Conservation (phyloP, 2,797 vertebrate genomes). For the Pipistrellus kuhlii region DNA sequence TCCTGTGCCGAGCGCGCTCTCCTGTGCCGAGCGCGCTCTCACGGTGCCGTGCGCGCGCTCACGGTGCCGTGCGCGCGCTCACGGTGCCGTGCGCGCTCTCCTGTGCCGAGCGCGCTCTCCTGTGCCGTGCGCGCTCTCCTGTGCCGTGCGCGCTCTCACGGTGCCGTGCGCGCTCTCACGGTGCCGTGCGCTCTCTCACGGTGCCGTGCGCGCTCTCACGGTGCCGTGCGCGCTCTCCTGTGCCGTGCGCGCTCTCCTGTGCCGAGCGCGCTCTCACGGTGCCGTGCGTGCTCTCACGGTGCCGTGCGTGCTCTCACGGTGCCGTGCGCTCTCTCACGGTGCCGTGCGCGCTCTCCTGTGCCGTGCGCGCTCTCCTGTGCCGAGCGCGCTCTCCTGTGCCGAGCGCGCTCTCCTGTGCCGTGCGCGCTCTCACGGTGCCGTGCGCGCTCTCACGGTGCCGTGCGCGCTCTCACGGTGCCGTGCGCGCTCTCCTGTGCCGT, state of each 20-base stretch:
- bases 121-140: no score
- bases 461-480: no score
- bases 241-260: conserved; percentile 59
- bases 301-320: no score
- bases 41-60: conserved; percentile 49
- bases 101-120: no score
- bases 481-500: conserved; percentile 49
- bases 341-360: conserved; percentile 48
- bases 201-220: no score
- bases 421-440: no score
- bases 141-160: conserved; percentile 47
- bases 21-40: no score
- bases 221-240: conserved; percentile 48
- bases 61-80: conserved; percentile 43
- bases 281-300: conserved; percentile 59
- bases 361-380: neutral
- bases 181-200: conserved; percentile 52
- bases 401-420: neutral
- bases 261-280: no score
- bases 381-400: no score
- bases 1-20: neutral
- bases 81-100: conserved; percentile 44
- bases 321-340: conserved; percentile 46
- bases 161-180: no score
- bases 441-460: no score